Evolutionary conservation across 1,140 invertebrate species (phyloP).

Genomic region (Myzus persicae): DNA sequence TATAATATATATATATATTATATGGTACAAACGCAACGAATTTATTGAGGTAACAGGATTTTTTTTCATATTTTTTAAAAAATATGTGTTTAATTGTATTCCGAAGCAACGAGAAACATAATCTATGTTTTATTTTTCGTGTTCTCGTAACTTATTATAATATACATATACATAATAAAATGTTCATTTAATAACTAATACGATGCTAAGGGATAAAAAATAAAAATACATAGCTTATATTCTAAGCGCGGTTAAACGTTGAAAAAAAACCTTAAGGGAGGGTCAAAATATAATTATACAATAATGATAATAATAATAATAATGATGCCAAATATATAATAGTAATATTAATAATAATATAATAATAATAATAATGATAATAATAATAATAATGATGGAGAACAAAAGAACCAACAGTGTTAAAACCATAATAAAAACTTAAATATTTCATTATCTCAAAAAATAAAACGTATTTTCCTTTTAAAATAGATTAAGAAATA

Average conservation of each 20-base stretch:
- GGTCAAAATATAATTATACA: slow-evolving; percentile 18
- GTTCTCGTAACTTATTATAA: slow-evolving; percentile 28
- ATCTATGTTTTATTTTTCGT: slow-evolving; percentile 12
- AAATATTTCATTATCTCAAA: slow-evolving; percentile 54
- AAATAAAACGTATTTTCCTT: slow-evolving; percentile 46
- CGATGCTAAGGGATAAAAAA: slow-evolving; percentile 45
- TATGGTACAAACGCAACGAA: slow-evolving; percentile 57
- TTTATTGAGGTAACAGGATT: slow-evolving; percentile 59
- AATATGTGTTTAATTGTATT: slow-evolving; percentile 51
- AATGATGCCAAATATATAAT: slow-evolving; percentile 50
- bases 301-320: slow-evolving; percentile 37
- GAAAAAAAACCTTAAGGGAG: neutral
- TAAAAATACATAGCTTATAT: slow-evolving; percentile 55
- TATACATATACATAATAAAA: slow-evolving; percentile 29
- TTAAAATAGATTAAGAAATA: slow-evolving; percentile 54
- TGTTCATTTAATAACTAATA: slow-evolving; percentile 4
- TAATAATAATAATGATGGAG: slow-evolving; percentile 52
- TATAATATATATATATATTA: slow-evolving; percentile 45
- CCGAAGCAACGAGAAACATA: slow-evolving; percentile 36
- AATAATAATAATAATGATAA: slow-evolving; percentile 57
- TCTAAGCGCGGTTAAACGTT: slow-evolving; percentile 40
- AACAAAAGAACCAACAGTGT: slow-evolving; percentile 57
- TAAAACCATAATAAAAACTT: slow-evolving; percentile 58
- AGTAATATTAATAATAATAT: slow-evolving; percentile 54
- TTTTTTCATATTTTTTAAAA: slow-evolving; percentile 52